Evolutionary conservation across 2,113 vertebrate species (phyloP), one percentile per base, ranked within the genome.

Genomic region (Haplochromis vanheusdeni): DNA sequence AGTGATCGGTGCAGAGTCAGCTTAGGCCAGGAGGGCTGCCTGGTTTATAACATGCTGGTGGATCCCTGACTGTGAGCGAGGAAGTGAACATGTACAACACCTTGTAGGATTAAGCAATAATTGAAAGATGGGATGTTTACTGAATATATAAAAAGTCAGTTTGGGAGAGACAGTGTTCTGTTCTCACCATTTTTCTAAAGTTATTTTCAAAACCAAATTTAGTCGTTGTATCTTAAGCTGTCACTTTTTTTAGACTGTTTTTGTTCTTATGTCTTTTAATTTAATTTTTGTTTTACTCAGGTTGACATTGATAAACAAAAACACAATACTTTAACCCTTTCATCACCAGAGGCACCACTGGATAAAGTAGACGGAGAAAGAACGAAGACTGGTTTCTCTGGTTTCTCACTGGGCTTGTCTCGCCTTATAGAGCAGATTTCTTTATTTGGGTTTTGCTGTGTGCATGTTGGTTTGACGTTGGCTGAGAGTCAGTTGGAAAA

Each of bases 101-200:
- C 11, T 68, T 16, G 35, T 42, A 42, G 37, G 37, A 0, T 23
- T 42, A 42, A 26, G 21, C 0, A 26, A 9, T 0, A 40, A 0
- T 9, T 42, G 2, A 42, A 70, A 23, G 65, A 42, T 42, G 5
- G 5, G 0, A 73, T 45, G 40, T 45, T 73, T 45, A 45, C 65
- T 45, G 40, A 17, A 45, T 47, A 75, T 75, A 75, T 17, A 16
- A 47, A 47, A 75, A 47, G 40, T 75, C 1, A 11, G 0, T 47
- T 47, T 1, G 3, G 21, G 14, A 26, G 21, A 28, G 21, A 75
- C 7, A 0, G 13, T 45, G 13, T 35, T 33, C 58, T 73, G n/a
- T 23, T 40, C 3, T 40, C 19, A 23, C 65, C 42, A 9, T 47
- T 75, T 75, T 47, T 26, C 65, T 23, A 0, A 70, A 73, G 21